A percentile compares a stretch with the other conserved stretches of the same genome.
Evolutionary conservation across 2,113 vertebrate genomes (phyloP).

Genomic region (Euleptes europaea): DNA sequence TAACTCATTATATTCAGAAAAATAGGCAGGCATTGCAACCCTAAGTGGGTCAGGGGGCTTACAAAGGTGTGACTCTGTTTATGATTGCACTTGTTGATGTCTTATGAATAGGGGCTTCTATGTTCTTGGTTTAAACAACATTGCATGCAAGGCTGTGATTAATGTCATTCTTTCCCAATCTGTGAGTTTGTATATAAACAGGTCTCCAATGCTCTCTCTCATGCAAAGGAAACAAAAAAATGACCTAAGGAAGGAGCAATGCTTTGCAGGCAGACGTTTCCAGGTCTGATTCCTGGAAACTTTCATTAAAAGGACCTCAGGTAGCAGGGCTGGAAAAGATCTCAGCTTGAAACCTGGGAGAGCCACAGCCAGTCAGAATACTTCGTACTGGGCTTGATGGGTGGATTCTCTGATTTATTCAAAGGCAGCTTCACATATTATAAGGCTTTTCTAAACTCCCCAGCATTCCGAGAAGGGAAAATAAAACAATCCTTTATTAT

Average conservation of each 20-base stretch:
- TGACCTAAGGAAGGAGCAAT: not conserved
- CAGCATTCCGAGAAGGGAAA: too few relatives aligned
- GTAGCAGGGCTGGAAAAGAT: not conserved
- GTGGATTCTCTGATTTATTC: too few relatives aligned
- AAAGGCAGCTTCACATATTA: too few relatives aligned
- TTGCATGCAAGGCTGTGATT: not conserved
- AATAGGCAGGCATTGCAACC: too few relatives aligned
- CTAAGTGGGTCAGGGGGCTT: not conserved
- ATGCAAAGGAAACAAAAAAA: not conserved
- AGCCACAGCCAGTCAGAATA: too few relatives aligned
- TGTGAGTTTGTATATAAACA: not conserved
- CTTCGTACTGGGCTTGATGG: too few relatives aligned
- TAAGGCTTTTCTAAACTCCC: too few relatives aligned
- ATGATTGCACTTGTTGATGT: not conserved
- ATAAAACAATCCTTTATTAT: too few relatives aligned
- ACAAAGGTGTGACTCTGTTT: not conserved
- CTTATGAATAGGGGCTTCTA: not conserved
- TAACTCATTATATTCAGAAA: too few relatives aligned
- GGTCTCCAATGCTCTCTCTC: not conserved
- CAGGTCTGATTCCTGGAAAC: too few relatives aligned
- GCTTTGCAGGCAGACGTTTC: not conserved
- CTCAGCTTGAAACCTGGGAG: too few relatives aligned
- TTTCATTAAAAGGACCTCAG: too few relatives aligned
- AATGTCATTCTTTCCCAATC: not conserved
- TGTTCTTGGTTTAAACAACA: not conserved